Conservation (phyloP, 1,140 invertebrate genomes). For the Ylistrum balloti region DNA sequence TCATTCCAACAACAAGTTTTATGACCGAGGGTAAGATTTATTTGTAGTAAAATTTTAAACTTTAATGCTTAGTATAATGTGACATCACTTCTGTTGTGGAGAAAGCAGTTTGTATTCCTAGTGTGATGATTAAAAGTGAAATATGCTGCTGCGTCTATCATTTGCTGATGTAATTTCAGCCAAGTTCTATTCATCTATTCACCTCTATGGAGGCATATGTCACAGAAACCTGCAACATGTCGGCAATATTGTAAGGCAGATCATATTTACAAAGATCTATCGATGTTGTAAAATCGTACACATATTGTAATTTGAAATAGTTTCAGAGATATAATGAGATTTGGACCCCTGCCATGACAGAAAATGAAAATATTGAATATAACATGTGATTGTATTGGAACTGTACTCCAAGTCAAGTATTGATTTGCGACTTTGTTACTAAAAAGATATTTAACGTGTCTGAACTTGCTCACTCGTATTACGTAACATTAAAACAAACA, state of each 20-base stretch:
- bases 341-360: not conserved
- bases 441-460: not conserved
- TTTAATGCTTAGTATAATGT: not conserved
- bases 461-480: constrained; percentile 7
- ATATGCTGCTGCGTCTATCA: not conserved
- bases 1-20: too few relatives aligned
- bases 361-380: not conserved
- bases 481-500: not conserved
- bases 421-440: constrained; percentile 13
- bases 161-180: not conserved
- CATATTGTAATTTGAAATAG: constrained; percentile 14
- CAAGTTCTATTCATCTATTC: not conserved
- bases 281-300: not conserved
- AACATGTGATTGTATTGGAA: not conserved
- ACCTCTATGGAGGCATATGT: not conserved
- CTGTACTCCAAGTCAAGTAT: not conserved
- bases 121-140: not conserved
- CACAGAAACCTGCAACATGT: not conserved
- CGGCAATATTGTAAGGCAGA: not conserved
- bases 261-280: constrained; percentile 2
- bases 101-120: not conserved
- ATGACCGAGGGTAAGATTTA: not conserved
- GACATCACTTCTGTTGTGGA: too few relatives aligned
- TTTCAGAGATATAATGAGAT: not conserved
- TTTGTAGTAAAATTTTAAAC: not conserved